These are phyloP conservation scores for Cataglyphis hispanica DNA, from an alignment of 1,140 invertebrate genomes.

Conservation along the genomic window DNA sequence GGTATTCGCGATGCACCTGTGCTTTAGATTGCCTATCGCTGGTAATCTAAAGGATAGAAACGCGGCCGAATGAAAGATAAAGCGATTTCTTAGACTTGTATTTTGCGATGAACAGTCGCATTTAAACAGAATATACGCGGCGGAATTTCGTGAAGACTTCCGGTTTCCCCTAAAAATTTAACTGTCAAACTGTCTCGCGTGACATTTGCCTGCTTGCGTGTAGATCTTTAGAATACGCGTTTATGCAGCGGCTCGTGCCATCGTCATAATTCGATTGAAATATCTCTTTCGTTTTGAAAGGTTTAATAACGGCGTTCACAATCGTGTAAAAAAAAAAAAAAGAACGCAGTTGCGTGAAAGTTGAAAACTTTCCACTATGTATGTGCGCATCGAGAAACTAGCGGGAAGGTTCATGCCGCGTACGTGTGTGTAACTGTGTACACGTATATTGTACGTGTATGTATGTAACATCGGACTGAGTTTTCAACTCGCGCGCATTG, in stretches of 20 bases:
- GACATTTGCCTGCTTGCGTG: no score
- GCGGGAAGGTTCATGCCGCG: constrained; percentile 28
- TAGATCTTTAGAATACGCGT: constrained; percentile 12
- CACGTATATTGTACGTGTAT: no score
- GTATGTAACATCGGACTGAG: constrained; percentile 21
- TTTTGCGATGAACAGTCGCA: constrained; percentile 17
- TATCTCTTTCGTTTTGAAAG: constrained; percentile 25
- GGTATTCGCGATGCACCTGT: constrained; percentile 67
- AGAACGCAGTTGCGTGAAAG: constrained; percentile 42
- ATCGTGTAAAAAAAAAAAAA: constrained; percentile 1
- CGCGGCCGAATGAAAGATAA: constrained; percentile 46
- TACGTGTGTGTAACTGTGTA: background rate
- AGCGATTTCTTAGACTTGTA: constrained; percentile 19
- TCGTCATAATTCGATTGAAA: constrained; percentile 49
- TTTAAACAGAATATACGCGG: constrained; percentile 31
- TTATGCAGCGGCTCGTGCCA: constrained; percentile 1
- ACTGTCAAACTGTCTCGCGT: background rate
- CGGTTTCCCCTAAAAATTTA: constrained; percentile 5
- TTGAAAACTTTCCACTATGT: constrained; percentile 48
- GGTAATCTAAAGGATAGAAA: constrained; percentile 15
- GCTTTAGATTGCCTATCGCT: constrained; percentile 59
- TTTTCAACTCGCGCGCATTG: constrained; percentile 70
- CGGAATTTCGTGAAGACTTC: constrained; percentile 57
- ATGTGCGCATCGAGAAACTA: constrained; percentile 46
- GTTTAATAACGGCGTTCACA: constrained; percentile 41